Conservation (phyloP, 2,888 invertebrate species). For the Apomyelois bistriatella region DNA sequence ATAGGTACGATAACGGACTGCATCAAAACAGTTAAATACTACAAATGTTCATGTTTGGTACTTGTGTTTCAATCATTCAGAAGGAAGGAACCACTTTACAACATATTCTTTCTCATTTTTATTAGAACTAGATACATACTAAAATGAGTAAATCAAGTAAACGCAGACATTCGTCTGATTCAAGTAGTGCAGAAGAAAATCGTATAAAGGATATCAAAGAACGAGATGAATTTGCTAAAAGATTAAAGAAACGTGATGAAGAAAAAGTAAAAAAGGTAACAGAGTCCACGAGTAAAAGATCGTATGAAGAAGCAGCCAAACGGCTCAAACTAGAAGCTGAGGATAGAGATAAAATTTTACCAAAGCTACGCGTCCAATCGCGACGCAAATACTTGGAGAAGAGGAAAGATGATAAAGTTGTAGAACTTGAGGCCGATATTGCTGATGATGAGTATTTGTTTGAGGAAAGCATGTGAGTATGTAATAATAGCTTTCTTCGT, state of each 20-base stretch:
- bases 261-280: conserved; percentile 90
- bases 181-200: conserved; percentile 88
- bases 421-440: conserved; percentile 96
- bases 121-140: neutral
- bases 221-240: conserved; percentile 95
- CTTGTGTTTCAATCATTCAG: no score
- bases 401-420: conserved; percentile 96
- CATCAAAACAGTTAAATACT: no score
- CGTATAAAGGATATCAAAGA: conserved; percentile 92
- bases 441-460: conserved; percentile 98
- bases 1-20: no score
- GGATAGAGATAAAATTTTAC: conserved; percentile 91
- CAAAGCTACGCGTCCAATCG: conserved; percentile 93
- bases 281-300: conserved; percentile 83
- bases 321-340: conserved; percentile 92
- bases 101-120: no score
- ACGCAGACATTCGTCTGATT: conserved; percentile 76
- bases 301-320: conserved; percentile 93
- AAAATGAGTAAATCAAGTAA: conserved; percentile 60
- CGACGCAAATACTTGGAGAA: conserved; percentile 96
- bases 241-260: conserved; percentile 94
- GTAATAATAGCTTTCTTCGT: no score
- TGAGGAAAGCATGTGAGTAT: conserved; percentile 89
- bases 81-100: no score
- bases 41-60: no score